phyloP scores from a whole-genome alignment of 1,140 invertebrate species.

The Lycorma delicatula region DNA sequence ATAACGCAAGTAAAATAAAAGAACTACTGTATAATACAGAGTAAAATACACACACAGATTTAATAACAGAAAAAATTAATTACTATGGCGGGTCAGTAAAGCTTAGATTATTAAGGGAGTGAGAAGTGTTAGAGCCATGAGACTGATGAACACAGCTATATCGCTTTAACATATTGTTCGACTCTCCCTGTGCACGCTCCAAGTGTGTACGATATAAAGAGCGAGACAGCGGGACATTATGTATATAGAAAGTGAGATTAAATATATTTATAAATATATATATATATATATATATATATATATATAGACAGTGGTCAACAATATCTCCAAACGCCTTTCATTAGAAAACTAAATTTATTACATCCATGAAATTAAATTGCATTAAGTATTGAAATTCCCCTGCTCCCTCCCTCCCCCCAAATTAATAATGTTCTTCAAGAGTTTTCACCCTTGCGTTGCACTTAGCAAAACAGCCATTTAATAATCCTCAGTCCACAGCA shows the following conservation, averaged over 20 bases:
- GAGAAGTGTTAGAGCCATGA: neutral
- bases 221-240: neutral
- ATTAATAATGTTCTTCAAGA: neutral
- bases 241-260: no score
- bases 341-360: conserved; percentile 2
- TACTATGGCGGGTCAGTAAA: no score
- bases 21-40: no score
- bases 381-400: neutral
- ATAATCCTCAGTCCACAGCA: conserved; percentile 13
- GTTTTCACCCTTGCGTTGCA: conserved; percentile 9
- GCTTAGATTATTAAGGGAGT: no score
- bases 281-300: no score
- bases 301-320: neutral
- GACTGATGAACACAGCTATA: neutral
- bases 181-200: neutral
- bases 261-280: conserved; percentile 3
- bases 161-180: neutral
- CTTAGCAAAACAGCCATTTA: conserved; percentile 17
- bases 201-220: neutral
- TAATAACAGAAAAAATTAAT: no score
- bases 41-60: no score
- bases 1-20: no score
- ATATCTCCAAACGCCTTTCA: neutral
- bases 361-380: conserved; percentile 1
- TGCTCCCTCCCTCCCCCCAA: neutral